These are phyloP conservation scores for Anthonomus grandis DNA, from an alignment of 1,140 invertebrate genomes.

Conservation along the genomic window DNA sequence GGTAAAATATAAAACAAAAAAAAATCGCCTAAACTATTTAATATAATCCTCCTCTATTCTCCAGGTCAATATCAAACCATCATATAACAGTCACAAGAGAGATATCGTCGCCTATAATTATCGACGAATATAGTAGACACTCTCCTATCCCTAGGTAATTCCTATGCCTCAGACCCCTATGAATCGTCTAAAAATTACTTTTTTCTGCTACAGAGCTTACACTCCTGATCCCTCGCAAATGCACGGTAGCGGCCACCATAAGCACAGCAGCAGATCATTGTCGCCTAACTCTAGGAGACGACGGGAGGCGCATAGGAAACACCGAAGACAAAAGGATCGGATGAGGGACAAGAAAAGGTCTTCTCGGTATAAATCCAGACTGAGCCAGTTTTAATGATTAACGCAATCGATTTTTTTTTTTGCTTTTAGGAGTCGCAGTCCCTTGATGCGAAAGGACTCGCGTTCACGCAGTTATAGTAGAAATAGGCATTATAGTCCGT, in stretches of 20 bases:
- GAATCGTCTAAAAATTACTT: background rate
- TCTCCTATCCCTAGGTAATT: conserved; percentile 23
- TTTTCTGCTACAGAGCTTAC: conserved; percentile 8
- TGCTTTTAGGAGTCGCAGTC: conserved; percentile 34
- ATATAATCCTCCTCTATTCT: background rate
- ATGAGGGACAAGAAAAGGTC: conserved; percentile 44
- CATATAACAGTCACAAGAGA: conserved; percentile 23
- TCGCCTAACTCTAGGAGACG: conserved; percentile 46
- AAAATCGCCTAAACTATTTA: background rate
- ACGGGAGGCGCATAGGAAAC: conserved; percentile 49
- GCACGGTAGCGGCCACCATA: conserved; percentile 25
- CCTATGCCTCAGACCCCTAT: too few species aligned
- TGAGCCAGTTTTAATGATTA: conserved; percentile 15
- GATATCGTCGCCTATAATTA: conserved; percentile 32
- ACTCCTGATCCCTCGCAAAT: conserved; percentile 24
- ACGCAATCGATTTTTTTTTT: too few species aligned
- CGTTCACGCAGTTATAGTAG: conserved; percentile 46
- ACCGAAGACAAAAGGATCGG: conserved; percentile 50
- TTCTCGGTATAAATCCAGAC: conserved; percentile 37
- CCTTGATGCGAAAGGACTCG: conserved; percentile 40
- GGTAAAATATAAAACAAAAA: conserved; percentile 9
- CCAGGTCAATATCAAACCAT: conserved; percentile 21
- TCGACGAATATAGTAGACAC: conserved; percentile 32
- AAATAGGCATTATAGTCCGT: conserved; percentile 40
- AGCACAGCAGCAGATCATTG: conserved; percentile 28